Evolutionary conservation across 2,113 vertebrate genomes (phyloP).

Genomic region (Alexandromys fortis): DNA sequence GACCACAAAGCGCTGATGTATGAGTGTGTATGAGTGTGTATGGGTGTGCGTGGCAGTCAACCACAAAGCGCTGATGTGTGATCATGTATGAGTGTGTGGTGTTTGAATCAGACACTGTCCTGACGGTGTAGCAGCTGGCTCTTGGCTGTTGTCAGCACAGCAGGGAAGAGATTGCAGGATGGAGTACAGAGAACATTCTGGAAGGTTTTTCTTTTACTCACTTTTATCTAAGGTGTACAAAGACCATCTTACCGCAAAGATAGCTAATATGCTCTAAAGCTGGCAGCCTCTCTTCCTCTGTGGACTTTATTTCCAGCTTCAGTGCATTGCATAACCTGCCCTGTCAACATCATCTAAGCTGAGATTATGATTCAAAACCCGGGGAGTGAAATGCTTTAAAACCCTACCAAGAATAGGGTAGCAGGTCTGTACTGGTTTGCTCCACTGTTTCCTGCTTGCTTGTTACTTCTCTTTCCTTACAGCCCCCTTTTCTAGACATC

Average conservation of each 20-base stretch:
- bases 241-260: not conserved
- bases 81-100: no score
- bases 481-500: not conserved
- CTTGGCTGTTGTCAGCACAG: not conserved
- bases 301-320: conserved; percentile 6
- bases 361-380: conserved; percentile 28
- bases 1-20: not conserved
- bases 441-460: not conserved
- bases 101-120: no score
- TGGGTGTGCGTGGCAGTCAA: not conserved
- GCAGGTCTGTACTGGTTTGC: not conserved
- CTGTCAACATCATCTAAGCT: conserved; percentile 16
- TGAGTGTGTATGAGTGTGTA: not conserved
- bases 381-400: not conserved
- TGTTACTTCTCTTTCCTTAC: not conserved
- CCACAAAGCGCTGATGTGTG: not conserved
- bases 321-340: not conserved
- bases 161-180: not conserved
- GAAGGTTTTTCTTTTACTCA: not conserved
- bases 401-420: not conserved
- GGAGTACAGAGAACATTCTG: not conserved
- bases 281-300: no score
- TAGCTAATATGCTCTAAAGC: not conserved
- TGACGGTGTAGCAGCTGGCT: no score
- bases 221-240: not conserved